Evolutionary conservation across 2,113 vertebrate genomes (phyloP).

Genomic region (Loxodonta africana): DNA sequence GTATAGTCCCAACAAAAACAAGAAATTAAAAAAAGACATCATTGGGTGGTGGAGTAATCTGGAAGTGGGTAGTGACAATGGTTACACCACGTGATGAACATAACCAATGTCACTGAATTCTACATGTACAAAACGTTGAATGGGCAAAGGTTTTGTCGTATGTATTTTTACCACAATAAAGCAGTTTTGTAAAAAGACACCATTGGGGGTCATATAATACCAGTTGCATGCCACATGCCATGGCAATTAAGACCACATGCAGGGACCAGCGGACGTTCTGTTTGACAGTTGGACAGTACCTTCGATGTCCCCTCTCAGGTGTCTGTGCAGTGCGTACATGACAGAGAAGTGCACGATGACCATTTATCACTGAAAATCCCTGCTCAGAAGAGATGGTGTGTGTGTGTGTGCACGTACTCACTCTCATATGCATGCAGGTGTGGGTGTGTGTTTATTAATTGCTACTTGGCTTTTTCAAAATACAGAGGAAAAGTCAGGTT

Average conservation of each 20-base stretch:
- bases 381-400: too few relatives aligned
- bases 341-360: not conserved
- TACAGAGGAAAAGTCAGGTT: not conserved
- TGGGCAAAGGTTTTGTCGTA: too few relatives aligned
- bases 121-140: too few relatives aligned
- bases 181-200: too few relatives aligned
- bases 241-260: fast-evolving
- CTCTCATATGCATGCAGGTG: too few relatives aligned
- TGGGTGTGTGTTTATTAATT: not conserved
- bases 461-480: not conserved
- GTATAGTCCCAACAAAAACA: too few relatives aligned
- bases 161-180: too few relatives aligned
- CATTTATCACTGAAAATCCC: not conserved
- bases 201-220: not conserved
- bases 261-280: not conserved
- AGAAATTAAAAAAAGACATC: too few relatives aligned
- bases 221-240: fast-evolving
- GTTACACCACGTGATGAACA: too few relatives aligned
- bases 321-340: fast-evolving
- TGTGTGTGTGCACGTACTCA: not conserved
- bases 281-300: not conserved
- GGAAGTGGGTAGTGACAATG: too few relatives aligned
- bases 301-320: not conserved
- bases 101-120: too few relatives aligned
- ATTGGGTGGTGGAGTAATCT: too few relatives aligned